A percentile compares a stretch with the other conserved stretches of the same genome.
phyloP scores from a whole-genome alignment of 2,113 vertebrate species.

The Ctenomys sociabilis region DNA sequence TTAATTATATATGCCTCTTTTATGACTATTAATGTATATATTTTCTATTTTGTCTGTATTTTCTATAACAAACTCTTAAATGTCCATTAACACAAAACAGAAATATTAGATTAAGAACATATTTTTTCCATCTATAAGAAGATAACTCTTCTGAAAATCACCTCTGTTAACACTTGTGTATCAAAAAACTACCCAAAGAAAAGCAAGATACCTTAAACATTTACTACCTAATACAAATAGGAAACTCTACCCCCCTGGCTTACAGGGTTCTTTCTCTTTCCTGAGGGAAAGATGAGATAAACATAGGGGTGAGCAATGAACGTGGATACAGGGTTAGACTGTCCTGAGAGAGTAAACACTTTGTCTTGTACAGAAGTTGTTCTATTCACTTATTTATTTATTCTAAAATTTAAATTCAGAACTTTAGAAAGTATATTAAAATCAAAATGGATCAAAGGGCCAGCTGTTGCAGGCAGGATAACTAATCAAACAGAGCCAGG shows the following conservation, averaged over 20 bases:
- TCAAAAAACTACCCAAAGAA: conserved; percentile 36
- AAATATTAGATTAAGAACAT: neutral
- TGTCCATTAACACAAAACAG: conserved; percentile 12
- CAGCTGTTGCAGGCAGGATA: conserved; percentile 82
- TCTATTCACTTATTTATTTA: conserved; percentile 58
- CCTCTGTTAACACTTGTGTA: neutral
- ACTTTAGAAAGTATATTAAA: conserved; percentile 77
- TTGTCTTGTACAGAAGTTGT: neutral
- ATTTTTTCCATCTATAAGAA: conserved; percentile 38
- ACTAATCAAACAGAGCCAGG: conserved; percentile 85
- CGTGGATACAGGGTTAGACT: neutral
- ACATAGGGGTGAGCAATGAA: neutral
- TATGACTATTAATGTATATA: neutral
- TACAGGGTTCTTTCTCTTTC: neutral
- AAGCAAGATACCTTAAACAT: neutral
- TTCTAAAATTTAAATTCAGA: conserved; percentile 69
- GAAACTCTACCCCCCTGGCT: neutral
- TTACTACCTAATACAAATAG: conserved; percentile 40
- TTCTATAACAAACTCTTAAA: neutral
- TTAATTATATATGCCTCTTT: neutral
- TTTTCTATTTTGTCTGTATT: conserved; percentile 44
- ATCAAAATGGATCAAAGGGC: conserved; percentile 79
- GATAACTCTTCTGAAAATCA: conserved; percentile 51
- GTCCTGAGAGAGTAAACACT: neutral
- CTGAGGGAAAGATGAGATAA: neutral